A percentile compares a stretch with the other conserved stretches of the same genome.
Evolutionary conservation across 1,140 invertebrate genomes (phyloP).

Genomic region (Asobara japonica): DNA sequence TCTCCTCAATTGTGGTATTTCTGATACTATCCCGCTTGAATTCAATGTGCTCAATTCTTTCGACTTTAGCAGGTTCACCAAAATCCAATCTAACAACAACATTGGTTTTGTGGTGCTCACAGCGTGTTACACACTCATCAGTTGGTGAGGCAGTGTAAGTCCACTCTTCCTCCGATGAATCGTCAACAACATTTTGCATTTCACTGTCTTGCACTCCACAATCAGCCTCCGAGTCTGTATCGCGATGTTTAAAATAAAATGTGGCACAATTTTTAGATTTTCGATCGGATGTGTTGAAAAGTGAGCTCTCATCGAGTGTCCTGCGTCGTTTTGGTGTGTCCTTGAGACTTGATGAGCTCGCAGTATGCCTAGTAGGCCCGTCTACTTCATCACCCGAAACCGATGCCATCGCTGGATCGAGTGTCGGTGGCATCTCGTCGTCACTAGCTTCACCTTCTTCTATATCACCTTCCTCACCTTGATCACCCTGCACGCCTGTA

Average conservation of each 20-base stretch:
- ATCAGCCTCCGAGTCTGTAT: conserved; percentile 80
- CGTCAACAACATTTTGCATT: conserved; percentile 61
- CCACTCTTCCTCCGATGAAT: conserved; percentile 79
- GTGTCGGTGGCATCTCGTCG: conserved; percentile 59
- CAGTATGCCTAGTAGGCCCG: conserved; percentile 34
- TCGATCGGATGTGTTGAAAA: conserved; percentile 71
- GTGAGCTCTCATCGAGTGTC: conserved; percentile 51
- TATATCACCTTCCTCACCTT: conserved; percentile 54
- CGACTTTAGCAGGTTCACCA: conserved; percentile 44
- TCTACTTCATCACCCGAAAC: conserved; percentile 51
- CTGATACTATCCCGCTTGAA: conserved; percentile 21
- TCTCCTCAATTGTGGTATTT: conserved; percentile 3
- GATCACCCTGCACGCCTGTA: conserved; percentile 38
- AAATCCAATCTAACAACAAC: conserved; percentile 53
- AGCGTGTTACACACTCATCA: conserved; percentile 38
- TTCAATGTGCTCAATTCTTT: conserved; percentile 32
- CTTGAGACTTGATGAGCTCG: conserved; percentile 36
- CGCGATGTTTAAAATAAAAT: conserved; percentile 85
- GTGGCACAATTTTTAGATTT: conserved; percentile 83
- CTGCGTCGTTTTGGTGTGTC: conserved; percentile 41
- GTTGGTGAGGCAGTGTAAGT: conserved; percentile 70
- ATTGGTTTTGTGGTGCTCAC: conserved; percentile 46
- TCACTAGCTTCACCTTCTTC: conserved; percentile 52
- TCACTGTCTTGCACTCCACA: conserved; percentile 41
- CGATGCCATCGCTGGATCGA: conserved; percentile 52